Percentiles rank a stretch among this genome's conserved stretches.
phyloP scores from a whole-genome alignment of 2,888 invertebrate species.

The Eupeodes latifasciatus region DNA sequence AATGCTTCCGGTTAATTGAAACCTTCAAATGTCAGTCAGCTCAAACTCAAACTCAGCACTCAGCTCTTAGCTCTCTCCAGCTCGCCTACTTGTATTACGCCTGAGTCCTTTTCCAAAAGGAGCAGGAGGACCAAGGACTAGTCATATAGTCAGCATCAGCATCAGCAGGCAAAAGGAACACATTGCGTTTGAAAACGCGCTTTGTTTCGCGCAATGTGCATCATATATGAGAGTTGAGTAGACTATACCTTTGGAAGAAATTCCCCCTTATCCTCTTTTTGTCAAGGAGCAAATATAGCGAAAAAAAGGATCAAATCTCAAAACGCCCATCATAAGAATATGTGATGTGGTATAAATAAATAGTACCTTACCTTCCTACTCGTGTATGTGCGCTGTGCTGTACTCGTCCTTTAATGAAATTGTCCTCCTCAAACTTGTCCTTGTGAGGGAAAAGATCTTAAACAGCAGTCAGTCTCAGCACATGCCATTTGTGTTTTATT shows the following conservation, averaged over 20 bases:
- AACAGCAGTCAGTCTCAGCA: slow-evolving; percentile 41
- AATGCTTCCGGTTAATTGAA: slow-evolving; percentile 76
- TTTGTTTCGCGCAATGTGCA: slow-evolving; percentile 73
- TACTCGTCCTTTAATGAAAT: slow-evolving; percentile 44
- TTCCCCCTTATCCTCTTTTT: slow-evolving; percentile 22
- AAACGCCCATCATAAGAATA: slow-evolving; percentile 70
- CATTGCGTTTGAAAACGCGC: slow-evolving; percentile 77
- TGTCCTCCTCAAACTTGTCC: slow-evolving; percentile 72
- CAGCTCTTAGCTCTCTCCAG: slow-evolving; percentile 11
- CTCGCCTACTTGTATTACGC: slow-evolving; percentile 63
- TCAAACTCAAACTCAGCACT: slow-evolving; percentile 20
- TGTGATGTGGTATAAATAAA: slow-evolving; percentile 29
- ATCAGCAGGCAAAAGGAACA: slow-evolving; percentile 77
- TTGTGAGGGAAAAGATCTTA: slow-evolving; percentile 53
- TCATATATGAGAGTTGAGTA: slow-evolving; percentile 16
- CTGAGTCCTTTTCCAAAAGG: slow-evolving; percentile 7
- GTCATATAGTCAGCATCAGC: slow-evolving; percentile 13
- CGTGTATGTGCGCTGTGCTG: slow-evolving; percentile 40
- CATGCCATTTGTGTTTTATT: slow-evolving; percentile 72
- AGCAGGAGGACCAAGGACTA: slow-evolving; percentile 31
- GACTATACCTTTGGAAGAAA: background rate
- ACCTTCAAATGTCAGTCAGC: slow-evolving; percentile 73
- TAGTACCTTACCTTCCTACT: background rate
- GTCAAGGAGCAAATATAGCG: slow-evolving; percentile 33
- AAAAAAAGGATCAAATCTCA: slow-evolving; percentile 74